A percentile compares a stretch with the other conserved stretches of the same genome.
Evolutionary conservation across 2,888 invertebrate species (phyloP).

Genomic region (Machimus rusticus): DNA sequence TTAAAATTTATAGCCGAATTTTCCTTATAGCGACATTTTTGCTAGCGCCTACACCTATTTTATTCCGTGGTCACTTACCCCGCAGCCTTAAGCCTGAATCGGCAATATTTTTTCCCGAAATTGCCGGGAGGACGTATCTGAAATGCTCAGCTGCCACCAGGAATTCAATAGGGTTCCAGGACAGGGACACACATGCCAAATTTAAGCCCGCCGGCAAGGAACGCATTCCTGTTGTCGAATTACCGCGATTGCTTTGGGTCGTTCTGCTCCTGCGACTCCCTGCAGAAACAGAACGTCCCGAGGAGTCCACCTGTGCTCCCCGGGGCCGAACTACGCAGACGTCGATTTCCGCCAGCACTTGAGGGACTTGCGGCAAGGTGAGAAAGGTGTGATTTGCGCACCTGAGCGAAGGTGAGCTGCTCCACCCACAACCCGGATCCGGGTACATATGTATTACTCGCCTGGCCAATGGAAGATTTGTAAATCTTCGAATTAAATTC

Average conservation of each 20-base stretch:
- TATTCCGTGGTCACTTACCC: not conserved
- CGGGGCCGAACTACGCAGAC: conserved; percentile 12
- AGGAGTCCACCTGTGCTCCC: not conserved
- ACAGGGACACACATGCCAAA: not conserved
- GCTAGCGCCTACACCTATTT: not conserved
- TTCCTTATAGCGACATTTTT: not conserved
- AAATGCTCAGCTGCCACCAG: not conserved
- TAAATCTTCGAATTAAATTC: not conserved
- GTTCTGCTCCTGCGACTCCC: not conserved
- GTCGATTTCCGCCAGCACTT: conserved; percentile 4
- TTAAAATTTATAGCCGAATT: not conserved
- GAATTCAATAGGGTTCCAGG: not conserved
- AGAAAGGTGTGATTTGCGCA: conserved; percentile 25
- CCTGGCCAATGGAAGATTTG: not conserved
- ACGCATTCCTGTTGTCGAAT: not conserved
- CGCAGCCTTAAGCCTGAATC: not conserved
- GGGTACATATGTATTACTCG: not conserved
- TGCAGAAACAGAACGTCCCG: not conserved
- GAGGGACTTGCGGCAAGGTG: not conserved
- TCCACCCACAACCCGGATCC: not conserved
- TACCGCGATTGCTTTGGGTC: not conserved
- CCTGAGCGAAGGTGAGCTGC: conserved; percentile 9
- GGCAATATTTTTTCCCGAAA: not conserved
- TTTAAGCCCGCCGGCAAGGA: not conserved
- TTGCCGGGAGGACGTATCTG: not conserved